Evolutionary conservation across 2,113 vertebrate species (phyloP), one percentile per base, ranked within the genome.

Genomic region (Corythornis vintsioides): DNA sequence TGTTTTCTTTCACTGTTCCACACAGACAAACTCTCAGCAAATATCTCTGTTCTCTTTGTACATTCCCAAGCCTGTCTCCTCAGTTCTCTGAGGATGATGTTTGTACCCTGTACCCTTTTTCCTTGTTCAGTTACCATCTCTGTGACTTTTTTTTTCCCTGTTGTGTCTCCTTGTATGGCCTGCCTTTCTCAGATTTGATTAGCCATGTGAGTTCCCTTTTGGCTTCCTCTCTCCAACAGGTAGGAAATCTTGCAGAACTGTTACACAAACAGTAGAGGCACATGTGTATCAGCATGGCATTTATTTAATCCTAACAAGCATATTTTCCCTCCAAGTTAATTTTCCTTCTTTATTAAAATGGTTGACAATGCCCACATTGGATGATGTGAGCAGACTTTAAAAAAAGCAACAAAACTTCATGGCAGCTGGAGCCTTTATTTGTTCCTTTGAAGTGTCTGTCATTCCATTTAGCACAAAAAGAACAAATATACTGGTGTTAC

Each of bases 191-290:
- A 79, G 55, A 35, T 50, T 66, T 79, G 81, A 55, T 86, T 80
- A 89, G 80, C 61, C 50, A 28, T 19, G 6, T 35, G 56, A 76
- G 55, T 85, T 92, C 45, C 65, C 65, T 83, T 93, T 83, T 90
- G 65, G 75, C 65, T 78, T 84, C 75, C 42, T 92, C n/a, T 59
- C 86, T 94, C 45, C 61, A 87, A 50, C 40, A 82, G 89, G 66
- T 91, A 76, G 65, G 55, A 76, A 84, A 55, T 31, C 57, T 90
- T 83, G 64, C 63, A 45, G 59, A 76, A 57, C 45, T 35, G 48
- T 78, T 81, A 35, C 2, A 15, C 33, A 71, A 66, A 81, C 61
- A 66, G n/a, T 57, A 82, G 60, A 52, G 82, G 25, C 31, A 35
- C 11, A 5, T 90, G 86, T 73, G 13, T 90, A 78, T 59, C 67